phyloP scores from a whole-genome alignment of 2,888 invertebrate species.

The Hylaea fasciaria region DNA sequence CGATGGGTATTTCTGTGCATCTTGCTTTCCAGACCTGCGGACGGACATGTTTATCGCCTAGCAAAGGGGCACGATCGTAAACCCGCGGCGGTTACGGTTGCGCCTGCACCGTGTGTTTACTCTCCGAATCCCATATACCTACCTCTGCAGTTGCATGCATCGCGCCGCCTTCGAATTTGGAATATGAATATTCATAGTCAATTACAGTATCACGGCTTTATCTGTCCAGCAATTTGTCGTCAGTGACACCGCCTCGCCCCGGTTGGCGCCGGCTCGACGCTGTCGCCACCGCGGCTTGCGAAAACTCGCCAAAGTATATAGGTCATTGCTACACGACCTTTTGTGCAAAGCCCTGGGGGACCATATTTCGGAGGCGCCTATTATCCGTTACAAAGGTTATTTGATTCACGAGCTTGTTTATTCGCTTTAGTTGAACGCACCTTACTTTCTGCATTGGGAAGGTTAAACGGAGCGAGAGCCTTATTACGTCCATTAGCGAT shows the following conservation, averaged over 20 bases:
- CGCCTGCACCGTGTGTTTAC: constrained; percentile 59
- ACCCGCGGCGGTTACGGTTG: constrained; percentile 62
- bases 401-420: constrained; percentile 58
- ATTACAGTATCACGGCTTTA: constrained; percentile 31
- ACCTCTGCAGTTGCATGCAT: constrained; percentile 10
- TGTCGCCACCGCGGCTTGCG: constrained; percentile 64
- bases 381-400: constrained; percentile 54
- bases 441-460: constrained; percentile 38
- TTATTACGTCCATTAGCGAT: constrained; percentile 32
- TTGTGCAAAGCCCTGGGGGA: constrained; percentile 61
- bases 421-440: constrained; percentile 32
- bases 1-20: constrained; percentile 68
- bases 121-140: constrained; percentile 49
- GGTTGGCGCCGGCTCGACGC: constrained; percentile 68
- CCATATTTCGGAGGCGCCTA: constrained; percentile 58
- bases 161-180: constrained; percentile 19
- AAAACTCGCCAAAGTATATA: constrained; percentile 63
- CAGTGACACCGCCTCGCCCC: constrained; percentile 33
- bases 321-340: constrained; percentile 76
- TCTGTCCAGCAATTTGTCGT: constrained; percentile 36
- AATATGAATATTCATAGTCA: constrained; percentile 31
- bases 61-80: constrained; percentile 68
- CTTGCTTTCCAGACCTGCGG: constrained; percentile 64
- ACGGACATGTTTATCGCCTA: constrained; percentile 75
- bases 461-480: constrained; percentile 23